These are phyloP conservation scores for Struthidea cinerea DNA, from an alignment of 2,113 vertebrate species.

Conservation along the genomic window DNA sequence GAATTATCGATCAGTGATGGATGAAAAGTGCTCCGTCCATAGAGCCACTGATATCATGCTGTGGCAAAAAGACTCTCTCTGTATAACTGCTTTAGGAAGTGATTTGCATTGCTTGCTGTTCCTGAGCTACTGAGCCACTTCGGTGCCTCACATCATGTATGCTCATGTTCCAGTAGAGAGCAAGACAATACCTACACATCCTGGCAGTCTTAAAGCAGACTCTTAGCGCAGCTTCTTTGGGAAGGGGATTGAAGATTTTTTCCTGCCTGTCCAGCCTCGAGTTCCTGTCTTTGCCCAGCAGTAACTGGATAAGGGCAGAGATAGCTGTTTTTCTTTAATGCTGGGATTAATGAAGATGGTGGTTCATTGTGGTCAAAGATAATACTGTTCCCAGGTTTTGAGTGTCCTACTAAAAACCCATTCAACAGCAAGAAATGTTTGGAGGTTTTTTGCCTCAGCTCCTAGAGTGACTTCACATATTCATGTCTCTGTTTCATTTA, in stretches of 20 bases:
- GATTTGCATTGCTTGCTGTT: background rate
- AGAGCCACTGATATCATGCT: rapidly evolving
- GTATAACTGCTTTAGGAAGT: background rate
- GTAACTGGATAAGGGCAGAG: background rate
- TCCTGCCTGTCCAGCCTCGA: background rate
- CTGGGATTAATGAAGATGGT: background rate
- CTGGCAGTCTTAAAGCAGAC: background rate
- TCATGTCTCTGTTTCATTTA: background rate
- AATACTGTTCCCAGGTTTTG: background rate
- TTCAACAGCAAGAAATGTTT: background rate
- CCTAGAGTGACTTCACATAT: background rate
- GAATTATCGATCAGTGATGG: background rate
- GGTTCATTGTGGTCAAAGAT: background rate
- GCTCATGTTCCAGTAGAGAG: background rate
- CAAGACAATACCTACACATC: background rate
- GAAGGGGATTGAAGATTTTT: background rate
- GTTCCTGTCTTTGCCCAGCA: background rate
- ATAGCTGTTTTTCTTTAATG: background rate
- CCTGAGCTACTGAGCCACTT: background rate
- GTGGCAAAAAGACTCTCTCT: background rate
- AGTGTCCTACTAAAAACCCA: background rate
- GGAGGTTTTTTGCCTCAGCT: background rate
- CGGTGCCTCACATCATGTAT: background rate
- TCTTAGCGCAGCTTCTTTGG: background rate
- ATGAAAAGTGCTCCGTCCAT: background rate